phyloP scores from a whole-genome alignment of 1,140 invertebrate species.

The Drosophila littoralis region DNA sequence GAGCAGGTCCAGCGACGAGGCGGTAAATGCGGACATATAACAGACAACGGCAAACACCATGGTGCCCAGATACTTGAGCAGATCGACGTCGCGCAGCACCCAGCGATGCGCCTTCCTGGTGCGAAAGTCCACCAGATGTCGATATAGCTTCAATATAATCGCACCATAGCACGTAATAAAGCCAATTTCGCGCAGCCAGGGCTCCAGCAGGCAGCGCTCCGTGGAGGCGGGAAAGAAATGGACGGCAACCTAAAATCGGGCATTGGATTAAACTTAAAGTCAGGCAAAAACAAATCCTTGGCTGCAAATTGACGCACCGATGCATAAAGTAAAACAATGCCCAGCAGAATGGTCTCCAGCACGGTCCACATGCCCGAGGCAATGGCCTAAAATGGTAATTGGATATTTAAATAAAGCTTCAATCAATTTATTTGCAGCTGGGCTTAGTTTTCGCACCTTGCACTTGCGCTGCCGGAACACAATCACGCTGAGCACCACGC shows the following conservation, averaged over 20 bases:
- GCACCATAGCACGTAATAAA: constrained; percentile 96
- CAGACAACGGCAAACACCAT: constrained; percentile 92
- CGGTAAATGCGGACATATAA: constrained; percentile 95
- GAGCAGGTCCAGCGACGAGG: constrained; percentile 87
- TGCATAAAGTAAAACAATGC: constrained; percentile 92
- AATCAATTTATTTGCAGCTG: background rate
- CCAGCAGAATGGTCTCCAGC: constrained; percentile 93
- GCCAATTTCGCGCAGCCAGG: constrained; percentile 95
- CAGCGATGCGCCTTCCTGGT: constrained; percentile 96
- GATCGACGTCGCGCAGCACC: constrained; percentile 93
- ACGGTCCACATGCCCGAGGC: constrained; percentile 95
- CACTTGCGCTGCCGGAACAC: constrained; percentile 91
- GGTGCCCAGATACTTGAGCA: constrained; percentile 90
- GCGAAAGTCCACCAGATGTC: constrained; percentile 91
- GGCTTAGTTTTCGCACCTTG: constrained; percentile 87
- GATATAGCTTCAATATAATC: constrained; percentile 95
- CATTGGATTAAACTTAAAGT: too few species aligned
- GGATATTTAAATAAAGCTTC: background rate
- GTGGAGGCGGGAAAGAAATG: constrained; percentile 91
- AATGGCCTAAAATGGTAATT: constrained; percentile 86
- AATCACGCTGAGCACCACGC: constrained; percentile 88
- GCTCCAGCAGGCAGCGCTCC: constrained; percentile 91
- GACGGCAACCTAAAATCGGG: constrained; percentile 89
- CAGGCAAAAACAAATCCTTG: background rate
- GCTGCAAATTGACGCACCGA: constrained; percentile 88